phyloP scores from a whole-genome alignment of 2,113 vertebrate species.

The Tragelaphus buxtoni region DNA sequence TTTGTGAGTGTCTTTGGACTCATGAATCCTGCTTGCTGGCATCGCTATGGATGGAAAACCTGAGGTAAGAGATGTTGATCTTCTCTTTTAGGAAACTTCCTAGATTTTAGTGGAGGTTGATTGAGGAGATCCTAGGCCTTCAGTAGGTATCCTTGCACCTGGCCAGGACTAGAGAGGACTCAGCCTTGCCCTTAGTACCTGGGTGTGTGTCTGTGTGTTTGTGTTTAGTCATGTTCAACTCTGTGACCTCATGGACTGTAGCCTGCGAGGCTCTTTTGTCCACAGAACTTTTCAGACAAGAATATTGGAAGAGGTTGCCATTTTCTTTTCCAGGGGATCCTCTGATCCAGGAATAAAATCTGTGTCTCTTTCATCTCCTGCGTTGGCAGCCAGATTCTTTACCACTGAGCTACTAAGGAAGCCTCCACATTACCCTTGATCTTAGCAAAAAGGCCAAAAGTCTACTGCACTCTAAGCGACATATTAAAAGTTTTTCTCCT shows the following conservation, averaged over 20 bases:
- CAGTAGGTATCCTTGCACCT: fast-evolving
- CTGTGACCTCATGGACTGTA: background rate
- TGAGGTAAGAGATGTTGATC: background rate
- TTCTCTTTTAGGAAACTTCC: background rate
- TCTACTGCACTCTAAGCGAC: fast-evolving
- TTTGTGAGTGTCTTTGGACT: background rate
- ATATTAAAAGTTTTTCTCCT: background rate
- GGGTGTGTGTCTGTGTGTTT: background rate
- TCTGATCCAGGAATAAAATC: background rate
- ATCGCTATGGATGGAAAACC: background rate
- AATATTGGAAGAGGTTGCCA: background rate
- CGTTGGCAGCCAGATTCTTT: background rate
- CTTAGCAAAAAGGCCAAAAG: background rate
- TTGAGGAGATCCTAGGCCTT: background rate
- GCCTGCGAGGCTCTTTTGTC: background rate
- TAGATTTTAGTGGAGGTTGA: background rate
- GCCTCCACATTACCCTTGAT: background rate
- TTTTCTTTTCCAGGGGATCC: background rate
- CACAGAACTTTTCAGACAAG: background rate
- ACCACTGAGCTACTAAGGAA: background rate
- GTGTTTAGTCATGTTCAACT: background rate
- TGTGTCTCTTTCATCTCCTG: background rate
- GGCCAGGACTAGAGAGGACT: background rate
- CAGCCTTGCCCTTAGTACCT: background rate
- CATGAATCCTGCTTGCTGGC: background rate